A percentile compares a stretch with the other conserved stretches of the same genome.
Evolutionary conservation across 2,113 vertebrate genomes (phyloP).

Genomic region (Ophthalmolycus amberensis): DNA sequence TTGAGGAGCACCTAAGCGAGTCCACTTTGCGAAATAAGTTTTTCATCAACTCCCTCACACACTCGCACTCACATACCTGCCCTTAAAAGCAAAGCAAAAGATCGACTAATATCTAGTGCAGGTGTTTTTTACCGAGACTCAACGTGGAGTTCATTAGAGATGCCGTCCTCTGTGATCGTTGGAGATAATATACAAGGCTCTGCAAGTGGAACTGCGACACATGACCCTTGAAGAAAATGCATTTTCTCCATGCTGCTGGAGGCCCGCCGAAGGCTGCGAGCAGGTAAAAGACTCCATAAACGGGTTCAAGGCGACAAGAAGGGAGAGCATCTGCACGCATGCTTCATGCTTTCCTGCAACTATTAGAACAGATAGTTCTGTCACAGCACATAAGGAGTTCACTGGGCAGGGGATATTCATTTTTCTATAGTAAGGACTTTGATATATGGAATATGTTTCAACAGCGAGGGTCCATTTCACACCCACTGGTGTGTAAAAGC

Average conservation of each 20-base stretch:
- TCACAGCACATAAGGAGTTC: conserved; percentile 60
- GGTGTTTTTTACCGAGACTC: conserved; percentile 21
- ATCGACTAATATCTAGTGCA: conserved; percentile 48
- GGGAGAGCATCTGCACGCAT: conserved; percentile 40
- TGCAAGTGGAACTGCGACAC: conserved; percentile 34
- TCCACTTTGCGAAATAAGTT: conserved; percentile 84
- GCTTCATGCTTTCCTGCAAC: conserved; percentile 54
- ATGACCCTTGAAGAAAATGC: conserved; percentile 51
- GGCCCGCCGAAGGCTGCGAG: conserved; percentile 1
- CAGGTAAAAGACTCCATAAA: conserved; percentile 54
- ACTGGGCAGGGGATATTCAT: conserved; percentile 71
- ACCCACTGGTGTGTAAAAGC: conserved; percentile 28
- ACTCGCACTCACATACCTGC: conserved; percentile 82
- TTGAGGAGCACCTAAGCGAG: conserved; percentile 74
- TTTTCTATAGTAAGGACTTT: conserved; percentile 60
- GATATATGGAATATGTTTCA: conserved; percentile 58
- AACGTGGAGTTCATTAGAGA: conserved; percentile 51
- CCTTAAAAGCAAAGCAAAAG: conserved; percentile 54
- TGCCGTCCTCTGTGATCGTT: conserved; percentile 47
- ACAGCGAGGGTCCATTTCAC: conserved; percentile 59
- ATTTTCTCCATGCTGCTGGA: conserved; percentile 40
- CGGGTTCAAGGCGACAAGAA: conserved; percentile 69
- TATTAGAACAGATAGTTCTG: conserved; percentile 73
- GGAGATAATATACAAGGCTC: conserved; percentile 50
- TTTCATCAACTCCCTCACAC: conserved; percentile 78